Evolutionary conservation across 2,888 invertebrate genomes (phyloP), one percentile per base, ranked within the genome.

Genomic region (Hydropsyche betteni): DNA sequence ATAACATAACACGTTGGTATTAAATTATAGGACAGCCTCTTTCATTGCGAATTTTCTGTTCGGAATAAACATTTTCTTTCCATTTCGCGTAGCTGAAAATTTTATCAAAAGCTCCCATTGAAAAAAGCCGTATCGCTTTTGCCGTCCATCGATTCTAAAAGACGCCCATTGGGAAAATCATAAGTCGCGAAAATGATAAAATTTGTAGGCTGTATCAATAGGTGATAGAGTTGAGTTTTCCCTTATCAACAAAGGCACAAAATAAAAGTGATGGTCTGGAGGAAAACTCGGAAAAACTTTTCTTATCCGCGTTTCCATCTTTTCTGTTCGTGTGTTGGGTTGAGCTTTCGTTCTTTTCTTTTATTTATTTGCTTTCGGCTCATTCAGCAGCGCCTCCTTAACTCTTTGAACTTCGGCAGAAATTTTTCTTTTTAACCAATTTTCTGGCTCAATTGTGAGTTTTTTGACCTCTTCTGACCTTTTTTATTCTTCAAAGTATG

Each of bases 281-380:
- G 61, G 36, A 36, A 64, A 64, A 64, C 64, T 64, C 64, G 64
- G 16, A 34, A n/a, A 64, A 64, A 64, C 64, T 64, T 64, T 64
- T 64, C 64, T 64, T 64, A 64, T 64, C 64, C 34, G 64, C 34
- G 64, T 12, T 36, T 34, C 64, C 64, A 64, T 64, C 64, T 64
- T n/a, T n/a, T n/a, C 34, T 64, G 16, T 64, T 36, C 64, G 64
- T 44, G 44, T 44, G 44, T 44, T 44, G 44, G 44, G 6, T 44
- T 44, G 44, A 44, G 6, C 44, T 44, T 44, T 44, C 44, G 44
- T 10, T 44, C 44, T 44, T 4, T 6, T 36, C 64, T 36, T 64
- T 64, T 64, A 64, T 64, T 64, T 64, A 64, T 64, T 64, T 64
- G 64, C 64, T 34, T 64, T 64, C 34, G 64, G 64, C 64, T 36